A percentile compares a stretch with the other conserved stretches of the same genome.
phyloP scores from a whole-genome alignment of 2,797 vertebrate genomes.

The Pangasius sanitwongsei region DNA sequence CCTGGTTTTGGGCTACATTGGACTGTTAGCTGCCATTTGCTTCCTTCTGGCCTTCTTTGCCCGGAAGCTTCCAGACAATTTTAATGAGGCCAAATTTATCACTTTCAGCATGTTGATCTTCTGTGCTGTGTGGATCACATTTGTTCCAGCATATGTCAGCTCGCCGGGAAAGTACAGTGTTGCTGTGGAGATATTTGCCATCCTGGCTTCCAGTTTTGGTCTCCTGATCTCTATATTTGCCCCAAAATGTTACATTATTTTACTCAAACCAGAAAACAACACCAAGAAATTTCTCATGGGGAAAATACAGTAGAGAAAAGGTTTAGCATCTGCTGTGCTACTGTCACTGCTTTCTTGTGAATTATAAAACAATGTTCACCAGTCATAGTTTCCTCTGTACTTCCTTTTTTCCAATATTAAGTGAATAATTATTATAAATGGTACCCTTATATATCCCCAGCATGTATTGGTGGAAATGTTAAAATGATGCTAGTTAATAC shows the following conservation, averaged over 20 bases:
- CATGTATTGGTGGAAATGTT: not conserved
- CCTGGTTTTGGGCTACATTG: conserved; percentile 57
- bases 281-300: conserved; percentile 68
- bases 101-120: conserved; percentile 65
- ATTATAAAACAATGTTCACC: not conserved
- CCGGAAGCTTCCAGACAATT: conserved; percentile 59
- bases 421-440: not conserved
- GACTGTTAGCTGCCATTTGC: conserved; percentile 55
- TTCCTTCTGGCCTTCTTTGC: conserved; percentile 60
- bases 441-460: not conserved
- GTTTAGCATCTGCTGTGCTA: not conserved
- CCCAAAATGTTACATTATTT: conserved; percentile 64
- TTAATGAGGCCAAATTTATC: conserved; percentile 62
- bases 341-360: not conserved
- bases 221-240: conserved; percentile 59
- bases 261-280: conserved; percentile 61
- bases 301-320: conserved; percentile 34
- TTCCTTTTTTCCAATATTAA: not conserved
- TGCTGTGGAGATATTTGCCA: conserved; percentile 62
- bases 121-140: conserved; percentile 60
- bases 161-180: conserved; percentile 65
- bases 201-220: conserved; percentile 61
- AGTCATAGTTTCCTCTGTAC: not conserved
- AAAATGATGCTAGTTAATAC: not conserved
- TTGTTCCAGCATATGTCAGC: conserved; percentile 63